These are phyloP conservation scores for Parascotia fuliginaria DNA, from an alignment of 2,888 invertebrate genomes.

Conservation along the genomic window DNA sequence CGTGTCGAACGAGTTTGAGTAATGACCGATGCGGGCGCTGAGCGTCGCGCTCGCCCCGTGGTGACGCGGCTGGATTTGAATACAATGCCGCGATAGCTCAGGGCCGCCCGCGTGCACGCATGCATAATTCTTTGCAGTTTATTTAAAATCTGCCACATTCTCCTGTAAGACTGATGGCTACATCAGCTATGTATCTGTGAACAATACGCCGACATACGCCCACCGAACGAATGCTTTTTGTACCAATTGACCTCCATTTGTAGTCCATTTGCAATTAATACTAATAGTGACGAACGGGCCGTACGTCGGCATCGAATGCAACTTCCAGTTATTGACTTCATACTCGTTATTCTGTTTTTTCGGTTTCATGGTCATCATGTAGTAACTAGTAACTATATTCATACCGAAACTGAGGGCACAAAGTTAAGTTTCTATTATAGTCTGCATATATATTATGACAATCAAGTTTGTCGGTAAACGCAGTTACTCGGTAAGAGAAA, in stretches of 20 bases:
- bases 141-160: slow-evolving; percentile 76
- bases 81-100: slow-evolving; percentile 83
- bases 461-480: slow-evolving; percentile 57
- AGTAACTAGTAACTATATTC: slow-evolving; percentile 6
- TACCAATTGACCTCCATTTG: slow-evolving; percentile 71
- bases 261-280: slow-evolving; percentile 72
- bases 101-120: slow-evolving; percentile 75
- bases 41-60: slow-evolving; percentile 44
- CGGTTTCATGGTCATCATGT: slow-evolving; percentile 54
- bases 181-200: slow-evolving; percentile 62
- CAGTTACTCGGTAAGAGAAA: slow-evolving; percentile 58
- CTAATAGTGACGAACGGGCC: no score
- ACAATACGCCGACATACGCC: slow-evolving; percentile 48
- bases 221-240: slow-evolving; percentile 57
- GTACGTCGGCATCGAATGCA: slow-evolving; percentile 54
- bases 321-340: slow-evolving; percentile 65
- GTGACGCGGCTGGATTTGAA: slow-evolving; percentile 78
- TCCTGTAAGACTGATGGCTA: slow-evolving; percentile 58
- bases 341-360: slow-evolving; percentile 56
- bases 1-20: slow-evolving; percentile 63
- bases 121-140: slow-evolving; percentile 73
- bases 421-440: slow-evolving; percentile 45
- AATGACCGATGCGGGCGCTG: slow-evolving; percentile 58
- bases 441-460: slow-evolving; percentile 60
- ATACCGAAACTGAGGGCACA: slow-evolving; percentile 42